Evolutionary conservation across 1,140 invertebrate species (phyloP).

Genomic region (Centruroides vittatus): DNA sequence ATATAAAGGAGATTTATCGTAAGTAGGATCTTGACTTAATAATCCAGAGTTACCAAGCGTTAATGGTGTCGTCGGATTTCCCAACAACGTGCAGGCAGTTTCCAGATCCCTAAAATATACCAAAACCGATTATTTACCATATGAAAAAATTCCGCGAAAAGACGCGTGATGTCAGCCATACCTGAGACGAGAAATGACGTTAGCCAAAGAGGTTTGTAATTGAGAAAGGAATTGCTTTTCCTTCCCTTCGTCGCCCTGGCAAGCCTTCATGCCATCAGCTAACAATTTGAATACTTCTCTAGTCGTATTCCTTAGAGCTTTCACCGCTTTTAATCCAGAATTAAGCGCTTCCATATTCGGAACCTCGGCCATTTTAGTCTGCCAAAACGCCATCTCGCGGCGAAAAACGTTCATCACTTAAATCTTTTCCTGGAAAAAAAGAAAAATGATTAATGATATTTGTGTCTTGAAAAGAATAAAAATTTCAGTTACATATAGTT

Average conservation of each 20-base stretch:
- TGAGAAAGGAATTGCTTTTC: slow-evolving; percentile 60
- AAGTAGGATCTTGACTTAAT: slow-evolving; percentile 69
- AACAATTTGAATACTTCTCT: slow-evolving; percentile 64
- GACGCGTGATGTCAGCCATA: slow-evolving; percentile 19
- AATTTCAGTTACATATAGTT: too few relatives aligned
- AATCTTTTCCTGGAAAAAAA: too few relatives aligned
- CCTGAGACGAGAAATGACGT: slow-evolving; percentile 58
- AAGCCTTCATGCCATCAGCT: slow-evolving; percentile 48
- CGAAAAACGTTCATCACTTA: too few relatives aligned
- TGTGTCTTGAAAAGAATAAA: too few relatives aligned
- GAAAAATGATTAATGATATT: too few relatives aligned
- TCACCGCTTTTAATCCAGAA: slow-evolving; percentile 52
- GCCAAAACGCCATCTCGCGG: too few relatives aligned
- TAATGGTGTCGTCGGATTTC: slow-evolving; percentile 54
- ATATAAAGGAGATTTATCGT: slow-evolving; percentile 72
- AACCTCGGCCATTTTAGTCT: neutral
- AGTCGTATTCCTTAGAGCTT: slow-evolving; percentile 60
- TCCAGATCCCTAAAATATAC: slow-evolving; percentile 19
- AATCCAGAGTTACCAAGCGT: slow-evolving; percentile 59
- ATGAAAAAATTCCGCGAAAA: too few relatives aligned
- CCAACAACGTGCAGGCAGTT: slow-evolving; percentile 33
- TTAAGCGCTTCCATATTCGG: slow-evolving; percentile 47
- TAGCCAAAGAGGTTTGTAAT: slow-evolving; percentile 55
- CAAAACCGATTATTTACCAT: neutral
- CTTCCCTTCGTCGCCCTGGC: slow-evolving; percentile 55